phyloP scores from a whole-genome alignment of 2,797 vertebrate genomes.

The Otolemur crassicaudatus region DNA sequence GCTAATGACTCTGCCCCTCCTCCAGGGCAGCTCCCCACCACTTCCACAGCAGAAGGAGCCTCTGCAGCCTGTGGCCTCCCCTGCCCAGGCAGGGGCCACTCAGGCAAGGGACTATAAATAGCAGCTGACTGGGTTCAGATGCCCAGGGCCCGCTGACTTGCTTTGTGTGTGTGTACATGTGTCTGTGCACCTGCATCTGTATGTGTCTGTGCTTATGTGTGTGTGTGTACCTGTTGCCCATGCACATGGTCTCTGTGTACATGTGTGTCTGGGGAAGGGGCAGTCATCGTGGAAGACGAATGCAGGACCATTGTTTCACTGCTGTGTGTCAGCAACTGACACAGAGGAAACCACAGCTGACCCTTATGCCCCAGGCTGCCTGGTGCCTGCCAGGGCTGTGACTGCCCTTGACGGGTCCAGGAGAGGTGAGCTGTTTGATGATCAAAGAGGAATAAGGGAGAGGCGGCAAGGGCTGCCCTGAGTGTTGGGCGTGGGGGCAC shows the following conservation, averaged over 20 bases:
- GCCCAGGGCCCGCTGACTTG: not conserved
- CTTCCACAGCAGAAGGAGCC: no score
- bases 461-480: not conserved
- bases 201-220: not conserved
- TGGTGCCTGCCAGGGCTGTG: not conserved
- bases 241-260: no score
- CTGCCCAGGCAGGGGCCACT: not conserved
- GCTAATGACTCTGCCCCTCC: no score
- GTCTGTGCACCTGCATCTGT: no score
- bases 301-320: accelerated
- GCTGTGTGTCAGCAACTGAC: not conserved
- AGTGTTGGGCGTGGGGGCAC: not conserved
- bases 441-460: not conserved
- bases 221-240: not conserved
- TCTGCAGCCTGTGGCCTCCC: not conserved
- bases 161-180: not conserved
- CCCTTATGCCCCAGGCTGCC: not conserved
- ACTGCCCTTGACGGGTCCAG: not conserved
- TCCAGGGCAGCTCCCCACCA: no score
- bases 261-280: accelerated
- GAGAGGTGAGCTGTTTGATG: not conserved
- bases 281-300: not conserved
- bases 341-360: not conserved
- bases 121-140: not conserved
- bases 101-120: accelerated